phyloP scores from a whole-genome alignment of 2,113 vertebrate species.

The Ictalurus punctatus region DNA sequence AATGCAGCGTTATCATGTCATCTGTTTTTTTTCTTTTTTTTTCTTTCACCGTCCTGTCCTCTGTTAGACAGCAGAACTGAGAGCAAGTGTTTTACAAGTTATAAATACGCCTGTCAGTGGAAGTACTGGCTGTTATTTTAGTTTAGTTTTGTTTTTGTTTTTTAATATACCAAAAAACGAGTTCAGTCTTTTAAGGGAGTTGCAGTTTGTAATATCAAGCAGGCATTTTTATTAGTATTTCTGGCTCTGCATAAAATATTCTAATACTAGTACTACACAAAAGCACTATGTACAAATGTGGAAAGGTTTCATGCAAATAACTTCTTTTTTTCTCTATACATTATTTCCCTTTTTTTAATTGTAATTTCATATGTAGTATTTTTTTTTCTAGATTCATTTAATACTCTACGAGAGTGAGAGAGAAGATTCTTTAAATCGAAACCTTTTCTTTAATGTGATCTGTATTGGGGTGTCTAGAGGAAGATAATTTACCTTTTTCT shows the following conservation, averaged over 20 bases:
- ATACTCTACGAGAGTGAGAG: neutral
- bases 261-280: neutral
- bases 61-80: neutral
- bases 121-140: neutral
- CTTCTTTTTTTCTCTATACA: neutral
- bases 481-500: neutral
- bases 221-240: constrained; percentile 1
- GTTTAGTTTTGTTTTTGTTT: neutral
- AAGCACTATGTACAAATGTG: constrained; percentile 33
- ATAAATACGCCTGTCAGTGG: neutral
- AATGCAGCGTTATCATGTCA: constrained; percentile 35
- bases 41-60: neutral
- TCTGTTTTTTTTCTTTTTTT: neutral
- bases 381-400: neutral
- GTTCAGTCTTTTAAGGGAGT: constrained; percentile 5
- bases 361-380: neutral
- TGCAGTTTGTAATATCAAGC: constrained; percentile 22
- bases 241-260: constrained; percentile 18
- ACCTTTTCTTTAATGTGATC: constrained; percentile 57
- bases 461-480: neutral
- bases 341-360: neutral
- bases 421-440: constrained; percentile 69
- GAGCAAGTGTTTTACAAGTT: neutral
- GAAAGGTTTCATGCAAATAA: constrained; percentile 59
- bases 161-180: neutral